Percentiles rank a stretch among this genome's conserved stretches.
Evolutionary conservation across 2,113 vertebrate species (phyloP).

Genomic region (Carlito syrichta): DNA sequence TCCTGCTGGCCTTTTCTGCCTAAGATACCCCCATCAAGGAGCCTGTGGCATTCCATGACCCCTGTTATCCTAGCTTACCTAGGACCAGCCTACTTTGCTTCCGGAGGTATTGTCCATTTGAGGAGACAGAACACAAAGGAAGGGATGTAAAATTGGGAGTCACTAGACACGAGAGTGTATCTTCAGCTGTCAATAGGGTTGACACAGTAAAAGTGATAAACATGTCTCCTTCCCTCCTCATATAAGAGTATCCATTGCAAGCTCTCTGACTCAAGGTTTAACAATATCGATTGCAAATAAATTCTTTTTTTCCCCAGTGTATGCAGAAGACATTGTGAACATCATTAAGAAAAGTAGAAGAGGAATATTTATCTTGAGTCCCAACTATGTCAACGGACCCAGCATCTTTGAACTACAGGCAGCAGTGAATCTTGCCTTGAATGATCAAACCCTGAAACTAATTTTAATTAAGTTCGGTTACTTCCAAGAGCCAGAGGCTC

Average conservation of each 20-base stretch:
- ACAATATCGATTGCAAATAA: background rate
- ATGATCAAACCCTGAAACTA: constrained; percentile 81
- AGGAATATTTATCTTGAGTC: constrained; percentile 88
- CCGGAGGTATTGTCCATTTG: background rate
- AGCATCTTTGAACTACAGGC: constrained; percentile 91
- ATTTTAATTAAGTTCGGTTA: constrained; percentile 83
- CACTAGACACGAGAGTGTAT: rapidly evolving
- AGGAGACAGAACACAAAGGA: background rate
- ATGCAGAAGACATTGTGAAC: constrained; percentile 87
- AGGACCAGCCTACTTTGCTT: background rate
- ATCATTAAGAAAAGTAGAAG: constrained; percentile 87
- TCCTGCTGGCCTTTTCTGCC: background rate
- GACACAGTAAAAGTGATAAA: background rate
- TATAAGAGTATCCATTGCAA: background rate
- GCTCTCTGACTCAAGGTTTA: background rate
- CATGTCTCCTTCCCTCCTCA: background rate
- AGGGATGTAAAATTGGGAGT: background rate
- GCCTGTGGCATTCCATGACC: background rate
- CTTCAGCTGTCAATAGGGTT: background rate
- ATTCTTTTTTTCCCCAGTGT: constrained; percentile 80
- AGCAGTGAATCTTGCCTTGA: constrained; percentile 84
- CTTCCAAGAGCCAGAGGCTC: constrained; percentile 79
- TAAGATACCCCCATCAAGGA: background rate
- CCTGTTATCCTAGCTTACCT: background rate
- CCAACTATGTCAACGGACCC: constrained; percentile 83